Percentiles rank a stretch among this genome's conserved stretches.
phyloP scores from a whole-genome alignment of 2,888 invertebrate species.

The Agonopterix alstromeriana region DNA sequence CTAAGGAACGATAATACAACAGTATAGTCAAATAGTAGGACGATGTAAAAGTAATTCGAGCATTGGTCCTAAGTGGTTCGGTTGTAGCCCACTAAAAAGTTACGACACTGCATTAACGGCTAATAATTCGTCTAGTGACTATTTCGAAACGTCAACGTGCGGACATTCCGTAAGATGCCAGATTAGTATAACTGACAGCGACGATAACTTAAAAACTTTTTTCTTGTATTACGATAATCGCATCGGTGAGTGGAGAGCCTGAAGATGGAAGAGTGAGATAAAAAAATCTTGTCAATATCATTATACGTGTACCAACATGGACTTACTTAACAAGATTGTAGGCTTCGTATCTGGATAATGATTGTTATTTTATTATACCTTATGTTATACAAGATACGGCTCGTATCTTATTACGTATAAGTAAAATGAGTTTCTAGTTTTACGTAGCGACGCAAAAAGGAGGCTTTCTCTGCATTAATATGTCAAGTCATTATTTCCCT shows the following conservation, averaged over 20 bases:
- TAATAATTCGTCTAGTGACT: constrained; percentile 59
- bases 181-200: constrained; percentile 54
- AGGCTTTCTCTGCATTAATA: constrained; percentile 21
- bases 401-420: constrained; percentile 32
- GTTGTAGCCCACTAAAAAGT: constrained; percentile 48
- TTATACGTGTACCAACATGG: constrained; percentile 50
- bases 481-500: constrained; percentile 32
- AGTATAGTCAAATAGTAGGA: constrained; percentile 17
- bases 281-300: constrained; percentile 63
- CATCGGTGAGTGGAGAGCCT: constrained; percentile 29
- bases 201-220: constrained; percentile 59
- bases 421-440: constrained; percentile 7
- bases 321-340: constrained; percentile 62
- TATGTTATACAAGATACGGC: constrained; percentile 32
- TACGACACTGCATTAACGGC: constrained; percentile 54
- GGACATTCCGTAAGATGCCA: constrained; percentile 54
- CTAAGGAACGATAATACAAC: not conserved
- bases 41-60: constrained; percentile 39
- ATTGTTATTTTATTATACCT: constrained; percentile 49
- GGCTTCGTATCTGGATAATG: constrained; percentile 51
- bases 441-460: constrained; percentile 21
- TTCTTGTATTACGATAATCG: constrained; percentile 55
- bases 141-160: constrained; percentile 54
- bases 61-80: constrained; percentile 45
- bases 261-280: constrained; percentile 53